phyloP scores from a whole-genome alignment of 2,797 vertebrate species.

The Triplophysa bombifrons region DNA sequence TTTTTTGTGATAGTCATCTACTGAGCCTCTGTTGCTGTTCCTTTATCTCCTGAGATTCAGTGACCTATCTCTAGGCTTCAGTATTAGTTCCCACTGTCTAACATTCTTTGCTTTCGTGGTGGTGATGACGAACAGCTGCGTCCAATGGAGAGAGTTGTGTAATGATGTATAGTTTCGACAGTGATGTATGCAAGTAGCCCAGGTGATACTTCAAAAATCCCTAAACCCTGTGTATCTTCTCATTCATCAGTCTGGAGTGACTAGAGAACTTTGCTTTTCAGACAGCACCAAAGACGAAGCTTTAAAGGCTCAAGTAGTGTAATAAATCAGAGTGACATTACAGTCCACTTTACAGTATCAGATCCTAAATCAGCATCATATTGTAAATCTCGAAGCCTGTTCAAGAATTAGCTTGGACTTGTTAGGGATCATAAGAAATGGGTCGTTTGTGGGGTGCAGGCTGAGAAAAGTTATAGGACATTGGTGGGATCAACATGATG shows the following conservation, averaged over 20 bases:
- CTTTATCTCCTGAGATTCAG: conserved; percentile 9
- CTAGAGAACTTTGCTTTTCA: conserved; percentile 30
- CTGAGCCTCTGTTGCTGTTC: conserved; percentile 40
- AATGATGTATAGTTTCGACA: neutral
- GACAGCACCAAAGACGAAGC: conserved; percentile 36
- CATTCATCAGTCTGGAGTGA: conserved; percentile 34
- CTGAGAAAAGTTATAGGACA: conserved; percentile 22
- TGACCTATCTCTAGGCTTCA: neutral
- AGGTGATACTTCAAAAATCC: conserved; percentile 19
- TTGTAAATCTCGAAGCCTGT: conserved; percentile 33
- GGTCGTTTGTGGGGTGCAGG: conserved; percentile 28
- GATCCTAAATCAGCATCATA: conserved; percentile 20
- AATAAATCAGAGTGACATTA: conserved; percentile 44
- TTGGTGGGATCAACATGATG: neutral
- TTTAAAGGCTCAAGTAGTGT: conserved; percentile 13
- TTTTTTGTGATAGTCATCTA: conserved; percentile 27
- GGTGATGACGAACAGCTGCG: conserved; percentile 43
- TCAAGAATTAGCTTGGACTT: conserved; percentile 36
- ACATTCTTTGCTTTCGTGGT: neutral
- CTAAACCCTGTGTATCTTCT: conserved; percentile 15
- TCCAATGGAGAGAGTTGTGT: conserved; percentile 13
- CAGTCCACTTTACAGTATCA: conserved; percentile 24
- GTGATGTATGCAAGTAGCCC: conserved; percentile 36
- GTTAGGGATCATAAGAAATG: conserved; percentile 39
- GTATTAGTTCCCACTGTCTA: conserved; percentile 1